These are phyloP conservation scores for Scaptomyza hsui DNA, from an alignment of 1,140 invertebrate genomes.

Conservation along the genomic window DNA sequence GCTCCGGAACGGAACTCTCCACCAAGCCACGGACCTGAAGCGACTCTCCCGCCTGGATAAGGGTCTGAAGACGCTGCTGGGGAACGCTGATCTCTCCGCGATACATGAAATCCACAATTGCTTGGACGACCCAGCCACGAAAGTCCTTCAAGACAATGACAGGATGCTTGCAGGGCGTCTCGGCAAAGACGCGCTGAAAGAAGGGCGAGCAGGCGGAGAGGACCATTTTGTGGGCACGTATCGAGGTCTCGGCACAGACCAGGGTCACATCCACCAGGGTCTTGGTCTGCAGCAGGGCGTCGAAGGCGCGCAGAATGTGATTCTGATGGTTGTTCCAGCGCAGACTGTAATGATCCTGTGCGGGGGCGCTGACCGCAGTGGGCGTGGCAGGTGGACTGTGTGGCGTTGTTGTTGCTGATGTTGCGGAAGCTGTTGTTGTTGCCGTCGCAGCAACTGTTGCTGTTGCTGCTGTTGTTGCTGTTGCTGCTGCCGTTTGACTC, in stretches of 20 bases:
- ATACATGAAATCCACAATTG: conserved; percentile 96
- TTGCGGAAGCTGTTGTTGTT: conserved; percentile 1
- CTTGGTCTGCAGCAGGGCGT: conserved; percentile 92
- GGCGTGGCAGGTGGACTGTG: conserved; percentile 71
- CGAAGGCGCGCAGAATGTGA: conserved; percentile 93
- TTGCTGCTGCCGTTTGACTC: conserved; percentile 47
- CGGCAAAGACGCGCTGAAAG: conserved; percentile 94
- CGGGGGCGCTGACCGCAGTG: conserved; percentile 33
- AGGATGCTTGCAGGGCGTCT: conserved; percentile 96
- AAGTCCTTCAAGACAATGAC: conserved; percentile 96
- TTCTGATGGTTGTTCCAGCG: conserved; percentile 96
- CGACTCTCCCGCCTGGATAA: conserved; percentile 94
- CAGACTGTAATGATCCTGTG: conserved; percentile 93
- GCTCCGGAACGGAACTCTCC: conserved; percentile 88
- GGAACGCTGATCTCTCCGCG: conserved; percentile 94
- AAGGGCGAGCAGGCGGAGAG: conserved; percentile 95
- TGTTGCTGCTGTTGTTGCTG: conserved; percentile 8
- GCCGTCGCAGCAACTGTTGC: conserved; percentile 73
- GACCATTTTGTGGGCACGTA: conserved; percentile 95
- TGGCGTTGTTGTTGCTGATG: conserved; percentile 5
- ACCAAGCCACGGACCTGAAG: conserved; percentile 92
- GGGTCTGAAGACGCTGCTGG: conserved; percentile 91
- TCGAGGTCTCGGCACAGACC: conserved; percentile 92
- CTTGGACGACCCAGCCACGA: conserved; percentile 92
- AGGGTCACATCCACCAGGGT: conserved; percentile 94